Conservation (phyloP, 2,113 vertebrate species). For the Nycticorax nycticorax region DNA sequence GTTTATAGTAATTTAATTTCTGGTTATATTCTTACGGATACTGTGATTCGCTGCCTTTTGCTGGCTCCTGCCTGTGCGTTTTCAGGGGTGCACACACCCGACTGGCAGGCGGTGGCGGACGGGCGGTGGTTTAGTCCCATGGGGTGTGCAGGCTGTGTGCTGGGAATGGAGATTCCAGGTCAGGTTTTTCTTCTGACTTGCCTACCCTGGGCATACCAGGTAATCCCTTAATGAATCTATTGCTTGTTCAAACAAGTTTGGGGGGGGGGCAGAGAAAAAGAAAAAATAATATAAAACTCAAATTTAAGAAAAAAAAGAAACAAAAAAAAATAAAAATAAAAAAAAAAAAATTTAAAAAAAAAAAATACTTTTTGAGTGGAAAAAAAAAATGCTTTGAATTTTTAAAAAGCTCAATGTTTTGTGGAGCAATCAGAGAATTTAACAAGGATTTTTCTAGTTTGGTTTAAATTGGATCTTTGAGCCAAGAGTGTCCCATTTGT, state of each 20-base stretch:
- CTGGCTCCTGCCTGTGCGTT: rapidly evolving
- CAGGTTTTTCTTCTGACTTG: slow-evolving; percentile 51
- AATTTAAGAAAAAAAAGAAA: no score
- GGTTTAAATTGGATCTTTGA: background rate
- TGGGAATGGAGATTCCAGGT: slow-evolving; percentile 46
- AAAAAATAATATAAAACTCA: no score
- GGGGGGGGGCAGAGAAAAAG: background rate
- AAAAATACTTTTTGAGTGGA: background rate
- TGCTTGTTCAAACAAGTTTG: slow-evolving; percentile 69
- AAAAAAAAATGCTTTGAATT: background rate
- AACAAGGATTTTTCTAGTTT: background rate
- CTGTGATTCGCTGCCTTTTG: background rate
- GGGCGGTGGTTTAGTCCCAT: background rate
- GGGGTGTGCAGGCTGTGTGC: background rate
- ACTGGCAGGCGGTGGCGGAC: background rate
- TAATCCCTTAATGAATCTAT: slow-evolving; percentile 47
- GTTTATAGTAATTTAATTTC: background rate
- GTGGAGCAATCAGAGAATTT: background rate
- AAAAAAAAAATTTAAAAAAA: no score
- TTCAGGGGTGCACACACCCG: background rate
- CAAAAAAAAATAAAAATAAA: no score
- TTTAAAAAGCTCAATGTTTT: background rate
- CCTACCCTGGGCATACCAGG: background rate
- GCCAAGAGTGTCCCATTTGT: background rate
- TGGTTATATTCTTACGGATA: background rate